phyloP scores from a whole-genome alignment of 2,888 invertebrate genomes.

The Polyploca ridens region DNA sequence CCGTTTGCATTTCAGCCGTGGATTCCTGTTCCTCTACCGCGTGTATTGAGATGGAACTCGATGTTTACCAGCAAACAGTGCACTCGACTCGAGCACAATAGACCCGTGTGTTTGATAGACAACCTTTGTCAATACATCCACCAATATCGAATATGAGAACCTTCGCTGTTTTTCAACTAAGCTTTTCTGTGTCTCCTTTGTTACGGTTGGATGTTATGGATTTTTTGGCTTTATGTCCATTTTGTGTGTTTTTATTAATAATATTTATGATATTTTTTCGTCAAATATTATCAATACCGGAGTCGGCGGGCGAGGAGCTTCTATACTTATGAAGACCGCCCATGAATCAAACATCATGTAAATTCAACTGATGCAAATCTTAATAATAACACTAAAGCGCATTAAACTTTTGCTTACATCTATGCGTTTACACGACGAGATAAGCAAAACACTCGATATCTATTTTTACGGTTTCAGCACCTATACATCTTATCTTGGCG shows the following conservation, averaged over 20 bases:
- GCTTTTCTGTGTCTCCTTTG: slow-evolving; percentile 17
- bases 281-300: no score
- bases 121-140: slow-evolving; percentile 37
- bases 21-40: slow-evolving; percentile 11
- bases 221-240: background rate
- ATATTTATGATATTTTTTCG: no score
- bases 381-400: background rate
- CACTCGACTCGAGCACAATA: slow-evolving; percentile 41
- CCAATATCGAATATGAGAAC: slow-evolving; percentile 23
- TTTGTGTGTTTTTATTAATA: no score
- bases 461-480: slow-evolving; percentile 55
- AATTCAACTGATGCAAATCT: background rate
- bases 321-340: no score
- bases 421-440: slow-evolving; percentile 36
- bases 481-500: slow-evolving; percentile 70
- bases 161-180: slow-evolving; percentile 14
- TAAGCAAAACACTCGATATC: slow-evolving; percentile 59
- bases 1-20: slow-evolving; percentile 11
- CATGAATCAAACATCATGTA: no score
- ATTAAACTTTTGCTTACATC: slow-evolving; percentile 25
- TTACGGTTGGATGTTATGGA: slow-evolving; percentile 17
- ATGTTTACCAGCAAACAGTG: slow-evolving; percentile 51
- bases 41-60: slow-evolving; percentile 34
- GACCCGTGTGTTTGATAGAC: slow-evolving; percentile 38
- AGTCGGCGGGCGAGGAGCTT: no score